Evolutionary conservation across 1,140 invertebrate genomes (phyloP).

Genomic region (Cydia pomonella): DNA sequence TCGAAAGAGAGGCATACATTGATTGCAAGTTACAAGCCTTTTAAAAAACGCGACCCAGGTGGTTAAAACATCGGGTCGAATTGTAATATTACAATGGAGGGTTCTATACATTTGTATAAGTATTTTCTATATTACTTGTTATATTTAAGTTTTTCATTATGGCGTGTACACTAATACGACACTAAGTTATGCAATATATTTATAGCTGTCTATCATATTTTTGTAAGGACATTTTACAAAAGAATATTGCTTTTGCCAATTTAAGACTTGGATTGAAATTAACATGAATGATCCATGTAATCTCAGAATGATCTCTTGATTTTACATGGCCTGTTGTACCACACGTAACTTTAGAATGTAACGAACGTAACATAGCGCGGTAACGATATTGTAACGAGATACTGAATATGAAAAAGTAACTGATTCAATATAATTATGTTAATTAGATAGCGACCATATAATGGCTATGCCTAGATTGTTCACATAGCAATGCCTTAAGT

Average conservation of each 20-base stretch:
- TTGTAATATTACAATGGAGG: slow-evolving; percentile 28
- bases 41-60: slow-evolving; percentile 40
- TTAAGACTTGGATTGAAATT: slow-evolving; percentile 45
- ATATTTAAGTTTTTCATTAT: slow-evolving; percentile 57
- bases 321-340: slow-evolving; percentile 42
- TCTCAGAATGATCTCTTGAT: slow-evolving; percentile 53
- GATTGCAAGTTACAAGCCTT: too few relatives aligned
- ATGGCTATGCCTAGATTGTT: slow-evolving; percentile 46
- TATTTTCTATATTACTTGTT: slow-evolving; percentile 54
- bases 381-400: slow-evolving; percentile 46
- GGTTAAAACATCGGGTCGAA: slow-evolving; percentile 50
- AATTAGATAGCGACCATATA: slow-evolving; percentile 40
- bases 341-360: slow-evolving; percentile 43
- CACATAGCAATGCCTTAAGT: slow-evolving; percentile 50
- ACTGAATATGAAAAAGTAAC: slow-evolving; percentile 55
- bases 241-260: slow-evolving; percentile 55
- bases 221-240: slow-evolving; percentile 65
- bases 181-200: slow-evolving; percentile 67
- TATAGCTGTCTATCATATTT: slow-evolving; percentile 66
- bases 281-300: slow-evolving; percentile 48
- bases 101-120: slow-evolving; percentile 44
- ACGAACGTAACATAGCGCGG: slow-evolving; percentile 46
- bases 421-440: slow-evolving; percentile 40
- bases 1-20: too few relatives aligned
- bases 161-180: slow-evolving; percentile 58